Percentiles rank a stretch among this genome's conserved stretches.
These are phyloP conservation scores for Trachymyrmex septentrionalis DNA, from an alignment of 1,140 invertebrate genomes.

Conservation along the genomic window DNA sequence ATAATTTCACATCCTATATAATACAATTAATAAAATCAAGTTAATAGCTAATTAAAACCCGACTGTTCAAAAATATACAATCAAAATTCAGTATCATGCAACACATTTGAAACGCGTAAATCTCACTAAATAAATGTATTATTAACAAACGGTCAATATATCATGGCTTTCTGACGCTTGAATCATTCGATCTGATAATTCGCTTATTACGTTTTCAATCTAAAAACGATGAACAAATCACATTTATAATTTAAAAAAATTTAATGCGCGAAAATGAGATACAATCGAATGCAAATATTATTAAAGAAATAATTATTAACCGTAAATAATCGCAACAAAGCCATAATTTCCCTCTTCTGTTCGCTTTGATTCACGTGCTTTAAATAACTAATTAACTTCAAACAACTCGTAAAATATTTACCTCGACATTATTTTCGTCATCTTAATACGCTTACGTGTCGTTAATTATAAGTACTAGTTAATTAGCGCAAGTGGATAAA, in stretches of 20 bases:
- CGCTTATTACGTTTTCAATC: constrained; percentile 18
- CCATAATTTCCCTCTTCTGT: not conserved
- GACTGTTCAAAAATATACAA: constrained; percentile 6
- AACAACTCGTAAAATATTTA: not conserved
- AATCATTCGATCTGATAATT: constrained; percentile 15
- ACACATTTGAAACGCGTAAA: not conserved
- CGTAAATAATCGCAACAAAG: constrained; percentile 1
- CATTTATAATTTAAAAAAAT: not conserved
- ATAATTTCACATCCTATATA: not conserved
- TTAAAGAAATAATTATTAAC: not conserved
- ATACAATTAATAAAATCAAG: constrained; percentile 7
- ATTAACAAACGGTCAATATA: constrained; percentile 30
- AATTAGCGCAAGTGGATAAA: not conserved
- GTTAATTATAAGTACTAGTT: not conserved
- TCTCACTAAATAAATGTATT: constrained; percentile 21
- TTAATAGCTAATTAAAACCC: constrained; percentile 27
- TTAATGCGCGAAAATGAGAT: not conserved
- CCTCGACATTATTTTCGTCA: not conserved
- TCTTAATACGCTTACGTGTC: not conserved
- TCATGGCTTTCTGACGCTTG: constrained; percentile 3
- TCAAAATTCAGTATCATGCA: constrained; percentile 9
- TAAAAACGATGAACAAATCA: constrained; percentile 13
- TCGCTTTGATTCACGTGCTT: not conserved
- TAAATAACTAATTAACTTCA: not conserved
- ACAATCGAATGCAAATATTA: not conserved